These are phyloP conservation scores for Hylomyscus alleni DNA, from an alignment of 2,797 vertebrate genomes.

Conservation along the genomic window DNA sequence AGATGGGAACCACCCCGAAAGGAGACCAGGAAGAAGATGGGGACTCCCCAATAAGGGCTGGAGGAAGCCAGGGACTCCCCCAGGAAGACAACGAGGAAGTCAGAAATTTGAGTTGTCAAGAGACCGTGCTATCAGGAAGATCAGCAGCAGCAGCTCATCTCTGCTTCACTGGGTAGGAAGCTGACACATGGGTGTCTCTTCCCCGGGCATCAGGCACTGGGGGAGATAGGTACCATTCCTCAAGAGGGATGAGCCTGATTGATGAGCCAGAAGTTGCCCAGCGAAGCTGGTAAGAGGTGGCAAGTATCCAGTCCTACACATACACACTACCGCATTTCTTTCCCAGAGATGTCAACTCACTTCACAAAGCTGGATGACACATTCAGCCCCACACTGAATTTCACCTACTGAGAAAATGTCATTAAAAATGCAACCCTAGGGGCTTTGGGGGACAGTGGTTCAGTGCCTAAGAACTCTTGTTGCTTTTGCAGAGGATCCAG, in stretches of 20 bases:
- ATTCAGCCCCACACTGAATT: neutral
- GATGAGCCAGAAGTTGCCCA: neutral
- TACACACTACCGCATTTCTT: neutral
- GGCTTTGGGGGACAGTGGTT: neutral
- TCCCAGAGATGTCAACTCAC: neutral
- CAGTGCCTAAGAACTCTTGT: neutral
- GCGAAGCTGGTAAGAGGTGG: neutral
- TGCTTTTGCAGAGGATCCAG: neutral
- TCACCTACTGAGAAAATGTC: neutral
- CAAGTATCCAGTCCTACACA: neutral
- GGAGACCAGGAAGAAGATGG: neutral
- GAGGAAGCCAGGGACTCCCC: slow-evolving; percentile 58
- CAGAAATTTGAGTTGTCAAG: slow-evolving; percentile 12
- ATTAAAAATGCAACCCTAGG: neutral
- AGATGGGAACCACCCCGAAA: slow-evolving; percentile 29
- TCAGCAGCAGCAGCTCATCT: neutral
- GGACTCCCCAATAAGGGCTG: slow-evolving; percentile 56
- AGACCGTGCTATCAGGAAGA: neutral
- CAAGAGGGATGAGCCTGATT: neutral
- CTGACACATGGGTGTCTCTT: neutral
- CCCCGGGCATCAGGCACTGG: neutral
- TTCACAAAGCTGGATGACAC: neutral
- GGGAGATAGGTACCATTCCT: neutral
- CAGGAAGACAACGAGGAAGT: slow-evolving; percentile 48
- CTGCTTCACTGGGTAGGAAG: neutral